Conservation (phyloP, 1,140 invertebrate genomes). For the Temnothorax nylanderi region DNA sequence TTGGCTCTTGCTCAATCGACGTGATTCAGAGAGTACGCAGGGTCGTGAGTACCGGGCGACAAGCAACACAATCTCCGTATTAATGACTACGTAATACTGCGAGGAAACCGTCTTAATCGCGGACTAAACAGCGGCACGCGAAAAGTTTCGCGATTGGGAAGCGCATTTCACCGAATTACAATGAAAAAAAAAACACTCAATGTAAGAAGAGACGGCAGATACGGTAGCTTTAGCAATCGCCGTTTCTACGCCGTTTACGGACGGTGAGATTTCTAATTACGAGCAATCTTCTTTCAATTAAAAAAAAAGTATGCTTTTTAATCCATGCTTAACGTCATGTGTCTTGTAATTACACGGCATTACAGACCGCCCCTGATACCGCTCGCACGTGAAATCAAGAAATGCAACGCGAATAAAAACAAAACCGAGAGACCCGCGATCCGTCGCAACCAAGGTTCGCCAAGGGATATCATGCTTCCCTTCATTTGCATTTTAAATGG, state of each 20-base stretch:
- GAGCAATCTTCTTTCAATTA: background rate
- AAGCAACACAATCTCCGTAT: slow-evolving; percentile 60
- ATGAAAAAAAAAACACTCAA: background rate
- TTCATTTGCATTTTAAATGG: slow-evolving; percentile 41
- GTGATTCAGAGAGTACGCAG: slow-evolving; percentile 80
- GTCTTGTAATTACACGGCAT: slow-evolving; percentile 14
- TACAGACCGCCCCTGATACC: background rate
- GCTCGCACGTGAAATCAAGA: background rate
- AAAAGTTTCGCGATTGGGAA: slow-evolving; percentile 35
- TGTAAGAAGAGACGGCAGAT: too few species aligned
- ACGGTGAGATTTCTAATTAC: background rate
- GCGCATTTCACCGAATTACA: slow-evolving; percentile 32
- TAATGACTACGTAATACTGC: slow-evolving; percentile 62
- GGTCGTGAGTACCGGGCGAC: slow-evolving; percentile 47
- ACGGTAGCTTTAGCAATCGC: background rate
- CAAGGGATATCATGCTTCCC: background rate
- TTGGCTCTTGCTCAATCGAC: slow-evolving; percentile 87
- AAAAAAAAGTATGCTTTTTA: background rate
- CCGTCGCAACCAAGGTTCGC: background rate
- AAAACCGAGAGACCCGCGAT: background rate
- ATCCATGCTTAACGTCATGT: background rate
- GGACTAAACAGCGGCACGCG: background rate
- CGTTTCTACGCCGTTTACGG: background rate
- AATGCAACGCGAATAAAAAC: background rate
- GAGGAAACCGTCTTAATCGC: slow-evolving; percentile 49